A percentile compares a stretch with the other conserved stretches of the same genome.
phyloP scores from a whole-genome alignment of 2,797 vertebrate genomes.

The Schizopygopsis pylzovi region DNA sequence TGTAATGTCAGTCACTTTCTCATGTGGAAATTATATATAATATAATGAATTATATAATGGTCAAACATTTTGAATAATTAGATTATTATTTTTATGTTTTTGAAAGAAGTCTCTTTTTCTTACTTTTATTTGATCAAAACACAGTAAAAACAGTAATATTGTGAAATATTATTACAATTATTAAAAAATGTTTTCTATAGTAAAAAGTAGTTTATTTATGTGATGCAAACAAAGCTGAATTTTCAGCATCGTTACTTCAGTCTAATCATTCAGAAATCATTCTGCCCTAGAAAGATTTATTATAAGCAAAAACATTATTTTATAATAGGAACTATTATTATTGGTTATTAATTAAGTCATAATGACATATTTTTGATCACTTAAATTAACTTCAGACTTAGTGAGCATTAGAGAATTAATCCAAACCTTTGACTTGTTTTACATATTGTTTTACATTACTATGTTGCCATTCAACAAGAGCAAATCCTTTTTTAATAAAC shows the following conservation, averaged over 20 bases:
- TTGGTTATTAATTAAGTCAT: not conserved
- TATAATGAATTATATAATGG: not conserved
- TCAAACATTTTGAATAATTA: not conserved
- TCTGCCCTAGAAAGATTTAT: too few species aligned
- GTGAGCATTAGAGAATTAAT: not conserved
- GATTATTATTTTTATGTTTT: not conserved
- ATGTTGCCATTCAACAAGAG: not conserved
- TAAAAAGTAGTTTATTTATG: not conserved
- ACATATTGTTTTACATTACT: not conserved
- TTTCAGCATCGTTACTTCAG: not conserved
- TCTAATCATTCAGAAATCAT: not conserved
- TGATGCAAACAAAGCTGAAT: not conserved
- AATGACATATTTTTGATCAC: not conserved
- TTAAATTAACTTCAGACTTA: not conserved
- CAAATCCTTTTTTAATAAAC: not conserved
- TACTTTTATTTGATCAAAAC: too few species aligned
- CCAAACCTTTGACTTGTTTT: not conserved
- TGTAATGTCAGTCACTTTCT: not conserved
- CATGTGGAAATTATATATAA: not conserved
- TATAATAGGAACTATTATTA: not conserved
- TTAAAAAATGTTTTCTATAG: not conserved
- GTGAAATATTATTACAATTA: too few species aligned
- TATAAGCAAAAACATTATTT: too few species aligned
- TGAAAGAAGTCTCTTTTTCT: not conserved
- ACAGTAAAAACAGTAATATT: not conserved